phyloP scores from a whole-genome alignment of 2,888 invertebrate species.

The Rhopalosiphum nymphaeae region DNA sequence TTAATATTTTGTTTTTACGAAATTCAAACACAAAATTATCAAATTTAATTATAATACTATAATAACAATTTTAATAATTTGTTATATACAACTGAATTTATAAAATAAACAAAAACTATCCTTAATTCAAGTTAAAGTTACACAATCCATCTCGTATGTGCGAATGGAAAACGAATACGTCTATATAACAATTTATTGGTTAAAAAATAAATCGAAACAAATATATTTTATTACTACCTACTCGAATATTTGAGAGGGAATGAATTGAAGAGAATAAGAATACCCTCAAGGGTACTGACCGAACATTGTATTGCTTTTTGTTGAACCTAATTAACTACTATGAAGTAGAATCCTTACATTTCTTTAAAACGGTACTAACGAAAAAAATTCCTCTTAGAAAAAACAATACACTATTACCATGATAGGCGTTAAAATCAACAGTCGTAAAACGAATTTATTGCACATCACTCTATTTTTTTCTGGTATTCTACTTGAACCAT shows the following conservation, averaged over 20 bases:
- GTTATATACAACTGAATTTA: background rate
- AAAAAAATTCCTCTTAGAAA: background rate
- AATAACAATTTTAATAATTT: background rate
- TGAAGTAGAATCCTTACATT: background rate
- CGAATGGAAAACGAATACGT: background rate
- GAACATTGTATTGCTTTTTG: conserved; percentile 44
- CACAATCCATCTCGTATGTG: background rate
- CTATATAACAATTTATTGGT: background rate
- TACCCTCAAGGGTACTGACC: conserved; percentile 1
- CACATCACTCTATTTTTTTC: conserved; percentile 17
- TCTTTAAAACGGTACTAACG: conserved; percentile 3
- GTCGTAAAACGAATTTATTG: conserved; percentile 49
- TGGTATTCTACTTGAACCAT: background rate
- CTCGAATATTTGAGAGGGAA: background rate
- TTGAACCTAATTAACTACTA: conserved; percentile 18
- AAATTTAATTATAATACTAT: background rate
- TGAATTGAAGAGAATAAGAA: background rate
- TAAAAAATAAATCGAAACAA: conserved; percentile 13
- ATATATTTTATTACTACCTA: background rate
- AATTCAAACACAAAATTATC: background rate
- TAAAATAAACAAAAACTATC: background rate
- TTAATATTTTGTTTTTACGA: background rate
- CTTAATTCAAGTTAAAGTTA: background rate
- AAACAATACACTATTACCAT: background rate
- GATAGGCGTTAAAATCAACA: conserved; percentile 47